Evolutionary conservation across 2,113 vertebrate species (phyloP).

Genomic region (Datnioides undecimradiatus): DNA sequence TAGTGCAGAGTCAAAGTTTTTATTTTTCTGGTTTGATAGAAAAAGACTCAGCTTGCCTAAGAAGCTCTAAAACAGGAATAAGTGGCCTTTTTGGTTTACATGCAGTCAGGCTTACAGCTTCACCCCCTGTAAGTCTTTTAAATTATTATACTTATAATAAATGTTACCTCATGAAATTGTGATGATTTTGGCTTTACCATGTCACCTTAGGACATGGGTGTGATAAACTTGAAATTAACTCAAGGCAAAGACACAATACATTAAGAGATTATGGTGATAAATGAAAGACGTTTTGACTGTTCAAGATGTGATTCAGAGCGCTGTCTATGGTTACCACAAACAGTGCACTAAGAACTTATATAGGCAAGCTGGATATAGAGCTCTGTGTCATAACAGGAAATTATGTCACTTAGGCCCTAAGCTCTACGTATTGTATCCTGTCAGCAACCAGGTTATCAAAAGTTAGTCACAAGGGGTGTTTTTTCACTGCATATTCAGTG

Average conservation of each 20-base stretch:
- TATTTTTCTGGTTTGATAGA: neutral
- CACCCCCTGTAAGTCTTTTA: neutral
- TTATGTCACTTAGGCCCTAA: conserved; percentile 57
- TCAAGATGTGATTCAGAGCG: conserved; percentile 42
- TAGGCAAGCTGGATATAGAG: conserved; percentile 59
- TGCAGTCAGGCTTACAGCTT: neutral
- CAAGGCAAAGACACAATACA: neutral
- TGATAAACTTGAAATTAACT: neutral
- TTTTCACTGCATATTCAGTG: neutral
- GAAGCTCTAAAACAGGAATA: neutral
- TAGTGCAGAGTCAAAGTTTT: too few relatives aligned
- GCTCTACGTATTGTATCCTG: conserved; percentile 36
- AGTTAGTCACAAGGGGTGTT: neutral
- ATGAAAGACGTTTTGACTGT: conserved; percentile 23
- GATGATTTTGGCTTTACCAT: neutral
- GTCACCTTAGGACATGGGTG: neutral
- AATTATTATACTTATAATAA: neutral
- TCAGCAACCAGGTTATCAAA: conserved; percentile 33
- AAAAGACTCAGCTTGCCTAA: neutral
- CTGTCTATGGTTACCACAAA: conserved; percentile 54
- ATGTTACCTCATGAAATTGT: neutral
- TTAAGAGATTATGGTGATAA: neutral
- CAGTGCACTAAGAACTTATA: conserved; percentile 34
- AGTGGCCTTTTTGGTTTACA: neutral
- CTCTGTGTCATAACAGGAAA: conserved; percentile 75